These are phyloP conservation scores for Brachionus manjavacas DNA, from an alignment of 1,140 invertebrate genomes.

Conservation along the genomic window DNA sequence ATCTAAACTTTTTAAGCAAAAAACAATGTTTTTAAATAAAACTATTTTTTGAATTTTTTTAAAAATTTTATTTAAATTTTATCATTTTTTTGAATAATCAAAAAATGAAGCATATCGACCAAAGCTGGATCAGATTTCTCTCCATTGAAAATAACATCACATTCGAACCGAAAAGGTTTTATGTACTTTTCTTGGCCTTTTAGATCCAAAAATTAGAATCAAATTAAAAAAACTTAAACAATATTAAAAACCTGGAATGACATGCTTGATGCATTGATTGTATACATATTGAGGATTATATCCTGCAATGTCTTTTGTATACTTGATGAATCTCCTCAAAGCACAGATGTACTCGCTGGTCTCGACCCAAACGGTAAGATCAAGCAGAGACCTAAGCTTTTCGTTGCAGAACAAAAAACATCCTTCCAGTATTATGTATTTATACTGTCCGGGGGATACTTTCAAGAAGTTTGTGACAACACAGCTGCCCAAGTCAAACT, in stretches of 20 bases:
- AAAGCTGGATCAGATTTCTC: neutral
- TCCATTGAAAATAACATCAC: constrained; percentile 3
- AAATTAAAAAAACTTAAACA: neutral
- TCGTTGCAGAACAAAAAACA: constrained; percentile 6
- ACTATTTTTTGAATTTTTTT: too few relatives aligned
- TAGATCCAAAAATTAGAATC: neutral
- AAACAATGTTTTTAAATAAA: too few relatives aligned
- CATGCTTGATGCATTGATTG: constrained; percentile 30
- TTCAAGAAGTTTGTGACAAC: neutral
- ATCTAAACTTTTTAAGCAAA: too few relatives aligned
- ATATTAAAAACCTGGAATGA: neutral
- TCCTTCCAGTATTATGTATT: constrained; percentile 21
- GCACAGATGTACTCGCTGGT: constrained; percentile 29
- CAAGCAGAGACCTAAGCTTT: neutral
- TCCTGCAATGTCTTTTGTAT: constrained; percentile 1
- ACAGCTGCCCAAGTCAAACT: constrained; percentile 21
- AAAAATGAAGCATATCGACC: neutral
- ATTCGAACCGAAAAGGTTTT: neutral
- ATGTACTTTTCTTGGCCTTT: constrained; percentile 36
- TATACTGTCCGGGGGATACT: neutral
- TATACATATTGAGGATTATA: constrained; percentile 12
- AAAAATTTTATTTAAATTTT: neutral
- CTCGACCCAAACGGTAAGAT: constrained; percentile 3
- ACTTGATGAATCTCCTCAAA: constrained; percentile 30
- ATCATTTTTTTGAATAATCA: neutral